These are phyloP conservation scores for Patiria pectinifera DNA, from an alignment of 53 echinoderm and acorn worm genomes.

Conservation along the genomic window DNA sequence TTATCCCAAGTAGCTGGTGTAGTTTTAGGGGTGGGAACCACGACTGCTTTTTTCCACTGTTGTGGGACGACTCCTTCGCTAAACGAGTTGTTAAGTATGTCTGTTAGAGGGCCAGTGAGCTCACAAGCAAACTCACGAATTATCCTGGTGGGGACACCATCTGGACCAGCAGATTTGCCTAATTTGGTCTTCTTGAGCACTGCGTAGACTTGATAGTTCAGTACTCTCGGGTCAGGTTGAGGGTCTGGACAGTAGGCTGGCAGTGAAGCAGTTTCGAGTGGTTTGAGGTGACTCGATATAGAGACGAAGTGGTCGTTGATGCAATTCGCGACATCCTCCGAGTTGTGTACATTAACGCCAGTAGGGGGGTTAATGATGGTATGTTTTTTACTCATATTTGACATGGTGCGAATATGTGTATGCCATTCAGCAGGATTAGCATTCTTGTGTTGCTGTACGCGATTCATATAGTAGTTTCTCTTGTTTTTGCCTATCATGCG, in stretches of 20 bases:
- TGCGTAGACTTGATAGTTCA: constrained; percentile 21
- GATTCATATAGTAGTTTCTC: too few species aligned
- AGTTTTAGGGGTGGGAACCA: constrained; percentile 15
- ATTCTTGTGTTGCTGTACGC: too few species aligned
- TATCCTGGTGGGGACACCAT: constrained; percentile 35
- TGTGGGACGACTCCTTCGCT: too few species aligned
- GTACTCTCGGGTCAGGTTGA: not conserved
- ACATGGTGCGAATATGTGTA: too few species aligned
- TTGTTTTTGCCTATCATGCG: too few species aligned
- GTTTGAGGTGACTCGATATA: not conserved
- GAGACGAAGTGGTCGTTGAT: constrained; percentile 6
- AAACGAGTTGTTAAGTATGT: too few species aligned
- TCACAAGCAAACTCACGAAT: constrained; percentile 48
- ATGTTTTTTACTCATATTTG: too few species aligned
- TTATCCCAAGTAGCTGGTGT: constrained; percentile 9
- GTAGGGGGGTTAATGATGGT: too few species aligned
- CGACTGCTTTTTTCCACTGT: constrained; percentile 21
- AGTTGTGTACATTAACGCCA: too few species aligned
- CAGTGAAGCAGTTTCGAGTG: not conserved
- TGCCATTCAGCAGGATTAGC: too few species aligned
- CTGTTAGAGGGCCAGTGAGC: too few species aligned
- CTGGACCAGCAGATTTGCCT: too few species aligned
- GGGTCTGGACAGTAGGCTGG: constrained; percentile 15
- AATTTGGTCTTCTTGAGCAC: constrained; percentile 8
- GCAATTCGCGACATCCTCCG: not conserved